Evolutionary conservation across 2,797 vertebrate genomes (phyloP).

Genomic region (Crypturellus tataupa): DNA sequence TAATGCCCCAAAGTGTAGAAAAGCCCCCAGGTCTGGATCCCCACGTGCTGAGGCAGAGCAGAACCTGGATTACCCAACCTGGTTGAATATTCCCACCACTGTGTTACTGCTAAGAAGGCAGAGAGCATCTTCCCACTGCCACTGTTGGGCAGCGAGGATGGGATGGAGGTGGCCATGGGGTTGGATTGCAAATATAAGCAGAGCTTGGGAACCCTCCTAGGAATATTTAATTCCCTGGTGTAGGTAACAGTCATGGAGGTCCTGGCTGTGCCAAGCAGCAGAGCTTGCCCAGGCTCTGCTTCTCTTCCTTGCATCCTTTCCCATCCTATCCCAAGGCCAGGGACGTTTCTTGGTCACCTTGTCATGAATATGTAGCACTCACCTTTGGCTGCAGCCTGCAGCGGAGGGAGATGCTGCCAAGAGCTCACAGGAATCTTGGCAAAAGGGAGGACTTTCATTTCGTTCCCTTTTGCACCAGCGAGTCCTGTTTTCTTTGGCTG

Average conservation of each 20-base stretch:
- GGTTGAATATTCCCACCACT: neutral
- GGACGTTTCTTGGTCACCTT: conserved; percentile 25
- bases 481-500: conserved; percentile 4
- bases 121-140: neutral
- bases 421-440: conserved; percentile 3
- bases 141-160: neutral
- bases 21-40: neutral
- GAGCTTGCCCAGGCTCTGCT: neutral
- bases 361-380: neutral
- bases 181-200: neutral
- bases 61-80: neutral
- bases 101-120: neutral
- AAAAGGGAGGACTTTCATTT: neutral
- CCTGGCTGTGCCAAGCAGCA: neutral
- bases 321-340: neutral
- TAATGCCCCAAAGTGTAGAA: neutral
- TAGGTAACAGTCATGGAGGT: neutral
- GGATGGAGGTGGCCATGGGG: neutral
- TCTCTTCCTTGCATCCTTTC: neutral
- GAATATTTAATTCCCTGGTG: neutral
- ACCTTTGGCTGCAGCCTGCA: neutral
- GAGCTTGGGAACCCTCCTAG: neutral
- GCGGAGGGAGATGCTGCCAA: neutral
- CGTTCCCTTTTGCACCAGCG: conserved; percentile 2
- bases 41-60: neutral